Percentiles rank a stretch among this genome's conserved stretches.
Evolutionary conservation across 2,888 invertebrate genomes (phyloP).

Genomic region (Galerucella pusilla): DNA sequence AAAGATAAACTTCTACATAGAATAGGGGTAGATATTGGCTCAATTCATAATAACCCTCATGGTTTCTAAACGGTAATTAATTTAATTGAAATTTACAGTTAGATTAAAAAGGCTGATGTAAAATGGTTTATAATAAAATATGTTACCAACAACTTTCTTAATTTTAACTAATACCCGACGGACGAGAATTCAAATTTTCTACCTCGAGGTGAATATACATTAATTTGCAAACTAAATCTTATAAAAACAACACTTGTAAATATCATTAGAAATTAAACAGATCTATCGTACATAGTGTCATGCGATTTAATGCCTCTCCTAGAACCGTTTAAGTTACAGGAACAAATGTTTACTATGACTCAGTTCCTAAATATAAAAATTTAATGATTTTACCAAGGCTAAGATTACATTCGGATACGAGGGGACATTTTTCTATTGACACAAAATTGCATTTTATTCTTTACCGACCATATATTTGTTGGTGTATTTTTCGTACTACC

Average conservation of each 20-base stretch:
- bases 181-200: background rate
- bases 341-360: conserved; percentile 34
- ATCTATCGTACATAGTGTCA: background rate
- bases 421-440: background rate
- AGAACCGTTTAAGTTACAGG: conserved; percentile 8
- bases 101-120: background rate
- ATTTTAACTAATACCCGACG: background rate
- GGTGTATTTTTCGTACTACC: background rate
- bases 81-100: conserved; percentile 6
- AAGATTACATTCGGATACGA: conserved; percentile 24
- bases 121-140: background rate
- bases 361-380: conserved; percentile 41
- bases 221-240: conserved; percentile 11
- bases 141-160: background rate
- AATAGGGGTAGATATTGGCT: conserved; percentile 12
- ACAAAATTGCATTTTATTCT: background rate
- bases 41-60: conserved; percentile 7
- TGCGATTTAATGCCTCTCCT: conserved; percentile 16
- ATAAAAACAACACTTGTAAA: conserved; percentile 8
- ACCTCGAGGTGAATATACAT: background rate
- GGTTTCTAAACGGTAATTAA: background rate
- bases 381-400: conserved; percentile 40
- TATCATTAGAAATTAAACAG: conserved; percentile 9
- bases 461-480: background rate
- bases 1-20: background rate